Evolutionary conservation across 1,140 invertebrate species (phyloP).

Genomic region (Carcinoscorpius rotundicauda): DNA sequence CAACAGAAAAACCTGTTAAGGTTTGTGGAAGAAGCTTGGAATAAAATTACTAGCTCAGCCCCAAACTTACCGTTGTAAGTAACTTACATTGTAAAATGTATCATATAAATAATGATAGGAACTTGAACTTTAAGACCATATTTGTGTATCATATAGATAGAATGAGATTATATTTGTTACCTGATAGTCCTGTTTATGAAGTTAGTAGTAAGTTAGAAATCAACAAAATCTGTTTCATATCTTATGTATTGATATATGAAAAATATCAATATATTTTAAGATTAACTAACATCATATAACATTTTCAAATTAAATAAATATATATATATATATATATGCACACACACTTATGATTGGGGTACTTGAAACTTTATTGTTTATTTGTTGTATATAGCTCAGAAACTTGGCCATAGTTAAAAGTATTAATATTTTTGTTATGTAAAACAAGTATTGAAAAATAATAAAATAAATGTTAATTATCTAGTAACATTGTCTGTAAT

Average conservation of each 20-base stretch:
- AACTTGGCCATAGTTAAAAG: background rate
- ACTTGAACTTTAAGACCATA: background rate
- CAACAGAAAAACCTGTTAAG: slow-evolving; percentile 72
- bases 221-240: no score
- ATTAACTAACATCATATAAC: no score
- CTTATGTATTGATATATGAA: no score
- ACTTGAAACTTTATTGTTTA: background rate
- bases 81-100: background rate
- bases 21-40: slow-evolving; percentile 73
- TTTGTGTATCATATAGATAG: background rate
- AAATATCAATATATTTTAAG: no score
- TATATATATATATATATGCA: no score
- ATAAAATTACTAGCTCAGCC: slow-evolving; percentile 62
- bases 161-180: background rate
- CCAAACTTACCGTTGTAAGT: slow-evolving; percentile 62
- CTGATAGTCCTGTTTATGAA: no score
- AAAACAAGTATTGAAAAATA: slow-evolving; percentile 5
- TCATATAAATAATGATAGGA: background rate
- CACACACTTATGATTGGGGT: no score
- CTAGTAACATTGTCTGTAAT: no score
- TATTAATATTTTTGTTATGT: background rate
- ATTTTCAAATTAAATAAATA: no score
- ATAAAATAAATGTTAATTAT: no score
- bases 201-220: no score
- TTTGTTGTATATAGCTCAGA: background rate